Evolutionary conservation across 2,888 invertebrate genomes (phyloP).

Genomic region (Blera fallax): DNA sequence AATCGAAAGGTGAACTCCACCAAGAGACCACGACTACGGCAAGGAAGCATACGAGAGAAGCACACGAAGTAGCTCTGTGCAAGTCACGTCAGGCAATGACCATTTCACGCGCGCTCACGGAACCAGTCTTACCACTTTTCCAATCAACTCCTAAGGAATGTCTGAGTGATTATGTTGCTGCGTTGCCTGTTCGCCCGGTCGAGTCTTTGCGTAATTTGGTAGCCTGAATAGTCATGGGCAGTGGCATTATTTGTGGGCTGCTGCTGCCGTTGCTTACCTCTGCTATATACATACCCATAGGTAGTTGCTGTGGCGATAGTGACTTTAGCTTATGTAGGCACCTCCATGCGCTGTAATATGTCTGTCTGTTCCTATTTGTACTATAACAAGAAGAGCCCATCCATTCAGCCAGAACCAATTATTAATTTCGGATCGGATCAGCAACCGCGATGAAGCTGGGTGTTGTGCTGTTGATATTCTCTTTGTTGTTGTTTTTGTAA

Average conservation of each 20-base stretch:
- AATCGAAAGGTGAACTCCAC: background rate
- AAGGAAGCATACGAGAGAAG: slow-evolving; percentile 18
- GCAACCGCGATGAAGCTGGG: slow-evolving; percentile 60
- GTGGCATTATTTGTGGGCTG: slow-evolving; percentile 71
- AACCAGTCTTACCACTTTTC: slow-evolving; percentile 73
- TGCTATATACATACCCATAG: background rate
- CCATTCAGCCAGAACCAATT: slow-evolving; percentile 71
- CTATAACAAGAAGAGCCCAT: slow-evolving; percentile 33
- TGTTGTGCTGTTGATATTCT: slow-evolving; percentile 56
- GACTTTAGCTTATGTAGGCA: slow-evolving; percentile 10
- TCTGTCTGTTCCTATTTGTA: slow-evolving; percentile 54
- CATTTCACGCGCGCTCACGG: slow-evolving; percentile 68
- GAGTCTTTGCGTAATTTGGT: slow-evolving; percentile 73
- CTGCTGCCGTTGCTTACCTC: slow-evolving; percentile 37
- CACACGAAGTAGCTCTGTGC: slow-evolving; percentile 60
- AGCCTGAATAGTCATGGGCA: slow-evolving; percentile 70
- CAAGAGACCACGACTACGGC: slow-evolving; percentile 23
- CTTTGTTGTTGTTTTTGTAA: slow-evolving; percentile 32
- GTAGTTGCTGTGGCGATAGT: slow-evolving; percentile 8
- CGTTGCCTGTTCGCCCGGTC: slow-evolving; percentile 66
- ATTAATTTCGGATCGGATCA: slow-evolving; percentile 71
- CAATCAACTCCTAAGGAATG: slow-evolving; percentile 70
- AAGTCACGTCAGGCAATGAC: slow-evolving; percentile 72
- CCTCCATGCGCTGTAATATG: slow-evolving; percentile 23
- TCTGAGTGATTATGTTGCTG: slow-evolving; percentile 72